phyloP scores from a whole-genome alignment of 2,888 invertebrate genomes.

The Drosophila hawaiiensis region DNA sequence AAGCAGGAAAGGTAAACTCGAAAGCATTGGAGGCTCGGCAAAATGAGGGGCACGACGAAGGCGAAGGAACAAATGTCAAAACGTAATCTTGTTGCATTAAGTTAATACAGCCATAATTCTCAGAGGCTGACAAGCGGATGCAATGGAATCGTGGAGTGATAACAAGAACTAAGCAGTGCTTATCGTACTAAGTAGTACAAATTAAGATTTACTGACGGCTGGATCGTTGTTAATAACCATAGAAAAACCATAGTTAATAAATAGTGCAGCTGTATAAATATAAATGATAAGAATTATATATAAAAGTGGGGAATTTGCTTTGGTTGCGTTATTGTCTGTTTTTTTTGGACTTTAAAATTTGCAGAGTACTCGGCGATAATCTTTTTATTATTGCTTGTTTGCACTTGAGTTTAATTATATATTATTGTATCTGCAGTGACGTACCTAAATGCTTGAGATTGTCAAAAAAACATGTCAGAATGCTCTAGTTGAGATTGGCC shows the following conservation, averaged over 20 bases:
- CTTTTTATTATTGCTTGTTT: slow-evolving; percentile 21
- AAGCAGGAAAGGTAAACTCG: slow-evolving; percentile 19
- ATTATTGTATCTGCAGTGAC: slow-evolving; percentile 6
- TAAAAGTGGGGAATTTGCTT: neutral
- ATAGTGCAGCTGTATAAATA: neutral
- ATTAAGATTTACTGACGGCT: slow-evolving; percentile 44
- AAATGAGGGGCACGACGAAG: neutral
- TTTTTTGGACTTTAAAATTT: neutral
- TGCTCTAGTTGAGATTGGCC: neutral
- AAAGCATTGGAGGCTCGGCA: slow-evolving; percentile 33
- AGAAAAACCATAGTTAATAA: slow-evolving; percentile 10
- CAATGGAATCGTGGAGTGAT: slow-evolving; percentile 16
- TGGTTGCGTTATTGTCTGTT: neutral
- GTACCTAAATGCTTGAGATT: neutral
- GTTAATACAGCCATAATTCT: neutral
- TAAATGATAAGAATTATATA: slow-evolving; percentile 1
- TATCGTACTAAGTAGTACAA: slow-evolving; percentile 35
- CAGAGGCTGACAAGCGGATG: neutral
- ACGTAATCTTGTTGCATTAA: neutral
- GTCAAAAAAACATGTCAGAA: too few relatives aligned
- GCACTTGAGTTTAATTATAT: slow-evolving; percentile 22
- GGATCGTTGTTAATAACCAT: slow-evolving; percentile 23
- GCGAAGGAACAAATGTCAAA: neutral
- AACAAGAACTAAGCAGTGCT: slow-evolving; percentile 20
- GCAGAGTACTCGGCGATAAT: neutral